Conservation (phyloP, 2,888 invertebrate genomes). For the Cecidostiba fungosa region DNA sequence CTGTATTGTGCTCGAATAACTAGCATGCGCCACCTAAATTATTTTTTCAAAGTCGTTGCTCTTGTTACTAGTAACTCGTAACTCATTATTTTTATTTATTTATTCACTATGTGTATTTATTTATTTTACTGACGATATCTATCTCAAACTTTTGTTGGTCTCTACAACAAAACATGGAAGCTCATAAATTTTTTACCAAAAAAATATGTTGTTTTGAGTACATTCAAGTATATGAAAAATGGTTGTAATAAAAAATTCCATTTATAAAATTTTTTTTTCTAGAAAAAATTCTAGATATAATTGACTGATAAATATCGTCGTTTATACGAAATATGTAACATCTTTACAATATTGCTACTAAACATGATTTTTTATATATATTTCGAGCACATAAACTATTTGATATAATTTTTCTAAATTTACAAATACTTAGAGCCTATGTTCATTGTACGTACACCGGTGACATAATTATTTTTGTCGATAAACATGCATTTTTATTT, state of each 20-base stretch:
- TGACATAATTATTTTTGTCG: slow-evolving; percentile 9
- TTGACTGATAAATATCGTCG: slow-evolving; percentile 58
- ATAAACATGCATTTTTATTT: slow-evolving; percentile 29
- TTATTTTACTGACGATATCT: slow-evolving; percentile 56
- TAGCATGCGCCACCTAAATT: slow-evolving; percentile 42
- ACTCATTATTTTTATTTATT: slow-evolving; percentile 22
- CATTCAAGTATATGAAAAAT: neutral
- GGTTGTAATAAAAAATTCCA: slow-evolving; percentile 35
- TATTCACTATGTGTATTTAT: slow-evolving; percentile 31
- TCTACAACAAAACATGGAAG: slow-evolving; percentile 51
- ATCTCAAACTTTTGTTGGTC: slow-evolving; percentile 21
- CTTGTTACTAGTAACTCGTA: slow-evolving; percentile 40
- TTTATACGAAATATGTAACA: slow-evolving; percentile 36
- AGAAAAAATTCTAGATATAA: slow-evolving; percentile 40
- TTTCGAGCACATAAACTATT: slow-evolving; percentile 42
- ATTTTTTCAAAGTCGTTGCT: slow-evolving; percentile 46
- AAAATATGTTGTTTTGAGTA: slow-evolving; percentile 11
- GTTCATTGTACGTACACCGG: slow-evolving; percentile 42
- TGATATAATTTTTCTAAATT: slow-evolving; percentile 49
- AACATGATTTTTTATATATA: slow-evolving; percentile 43
- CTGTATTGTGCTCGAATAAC: slow-evolving; percentile 41
- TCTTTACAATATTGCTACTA: slow-evolving; percentile 53
- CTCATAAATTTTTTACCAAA: slow-evolving; percentile 18
- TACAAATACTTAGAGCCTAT: slow-evolving; percentile 55
- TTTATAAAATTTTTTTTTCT: slow-evolving; percentile 42